These are phyloP conservation scores for Drosophila anomelani DNA, from an alignment of 2,888 invertebrate species.

Conservation along the genomic window DNA sequence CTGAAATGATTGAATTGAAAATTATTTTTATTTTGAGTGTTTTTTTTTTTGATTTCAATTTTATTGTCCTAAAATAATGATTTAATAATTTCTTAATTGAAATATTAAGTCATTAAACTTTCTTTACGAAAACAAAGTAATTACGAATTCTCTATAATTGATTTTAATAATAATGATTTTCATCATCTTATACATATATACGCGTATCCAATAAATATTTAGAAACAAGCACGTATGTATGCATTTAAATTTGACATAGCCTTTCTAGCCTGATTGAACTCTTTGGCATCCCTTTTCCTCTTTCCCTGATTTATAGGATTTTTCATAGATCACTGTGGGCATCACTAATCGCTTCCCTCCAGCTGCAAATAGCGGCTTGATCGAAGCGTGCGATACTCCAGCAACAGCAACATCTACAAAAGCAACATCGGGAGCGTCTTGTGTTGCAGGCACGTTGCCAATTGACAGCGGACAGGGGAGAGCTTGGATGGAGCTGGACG, in stretches of 20 bases:
- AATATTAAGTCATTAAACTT: not conserved
- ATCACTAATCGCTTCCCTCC: constrained; percentile 58
- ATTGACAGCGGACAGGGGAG: constrained; percentile 17
- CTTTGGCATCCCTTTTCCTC: not conserved
- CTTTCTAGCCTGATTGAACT: not conserved
- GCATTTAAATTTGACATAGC: not conserved
- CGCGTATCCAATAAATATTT: not conserved
- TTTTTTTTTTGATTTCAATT: too few relatives aligned
- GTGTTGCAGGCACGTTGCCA: constrained; percentile 61
- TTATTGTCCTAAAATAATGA: not conserved
- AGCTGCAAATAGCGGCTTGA: constrained; percentile 73
- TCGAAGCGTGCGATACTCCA: constrained; percentile 75
- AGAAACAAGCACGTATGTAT: not conserved
- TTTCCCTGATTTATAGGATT: constrained; percentile 10
- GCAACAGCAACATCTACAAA: constrained; percentile 37
- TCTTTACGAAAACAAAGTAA: too few relatives aligned
- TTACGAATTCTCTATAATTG: too few relatives aligned
- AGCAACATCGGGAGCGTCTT: constrained; percentile 40
- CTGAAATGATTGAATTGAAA: too few relatives aligned
- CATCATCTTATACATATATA: too few relatives aligned
- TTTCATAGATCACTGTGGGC: constrained; percentile 32
- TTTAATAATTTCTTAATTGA: not conserved
- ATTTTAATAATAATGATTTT: too few relatives aligned
- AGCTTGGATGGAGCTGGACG: constrained; percentile 8
- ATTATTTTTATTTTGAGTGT: too few relatives aligned